A percentile compares a stretch with the other conserved stretches of the same genome.
Conservation (phyloP, 1,140 invertebrate genomes). For the Lepidotrigona ventralis region DNA sequence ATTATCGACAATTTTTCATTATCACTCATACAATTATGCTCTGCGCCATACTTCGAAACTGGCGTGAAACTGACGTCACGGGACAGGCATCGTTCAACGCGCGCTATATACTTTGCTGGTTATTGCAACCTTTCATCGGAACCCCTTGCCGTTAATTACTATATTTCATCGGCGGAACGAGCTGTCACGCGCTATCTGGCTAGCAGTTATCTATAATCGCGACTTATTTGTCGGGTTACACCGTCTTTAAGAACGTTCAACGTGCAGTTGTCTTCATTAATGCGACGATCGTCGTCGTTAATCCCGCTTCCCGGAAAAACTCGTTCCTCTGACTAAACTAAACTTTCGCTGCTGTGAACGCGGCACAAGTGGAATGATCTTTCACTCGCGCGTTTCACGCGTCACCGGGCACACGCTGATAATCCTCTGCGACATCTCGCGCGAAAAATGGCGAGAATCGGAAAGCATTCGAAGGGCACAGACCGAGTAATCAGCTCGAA, state of each 20-base stretch:
- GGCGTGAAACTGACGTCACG: not conserved
- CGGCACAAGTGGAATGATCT: slow-evolving; percentile 18
- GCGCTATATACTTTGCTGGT: no score
- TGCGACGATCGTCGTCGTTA: slow-evolving; percentile 12
- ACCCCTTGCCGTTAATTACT: not conserved
- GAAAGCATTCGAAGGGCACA: not conserved
- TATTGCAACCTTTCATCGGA: not conserved
- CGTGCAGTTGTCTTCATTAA: not conserved
- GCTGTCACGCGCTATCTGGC: not conserved
- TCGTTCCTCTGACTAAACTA: slow-evolving; percentile 28
- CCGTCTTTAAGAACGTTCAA: not conserved
- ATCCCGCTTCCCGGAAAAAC: slow-evolving; percentile 34
- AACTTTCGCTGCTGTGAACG: slow-evolving; percentile 18
- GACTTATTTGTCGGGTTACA: slow-evolving; percentile 7
- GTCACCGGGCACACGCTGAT: not conserved
- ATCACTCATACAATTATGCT: no score
- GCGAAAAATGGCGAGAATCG: no score
- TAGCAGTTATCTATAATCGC: not conserved
- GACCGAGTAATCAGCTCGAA: not conserved
- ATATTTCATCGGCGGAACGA: not conserved
- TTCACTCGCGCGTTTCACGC: slow-evolving; percentile 6
- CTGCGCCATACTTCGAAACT: no score
- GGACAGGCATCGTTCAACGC: not conserved
- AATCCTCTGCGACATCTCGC: no score
- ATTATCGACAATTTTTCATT: no score